A percentile compares a stretch with the other conserved stretches of the same genome.
Conservation (phyloP, 1,140 invertebrate genomes). For the Hylaeus volcanicus region DNA sequence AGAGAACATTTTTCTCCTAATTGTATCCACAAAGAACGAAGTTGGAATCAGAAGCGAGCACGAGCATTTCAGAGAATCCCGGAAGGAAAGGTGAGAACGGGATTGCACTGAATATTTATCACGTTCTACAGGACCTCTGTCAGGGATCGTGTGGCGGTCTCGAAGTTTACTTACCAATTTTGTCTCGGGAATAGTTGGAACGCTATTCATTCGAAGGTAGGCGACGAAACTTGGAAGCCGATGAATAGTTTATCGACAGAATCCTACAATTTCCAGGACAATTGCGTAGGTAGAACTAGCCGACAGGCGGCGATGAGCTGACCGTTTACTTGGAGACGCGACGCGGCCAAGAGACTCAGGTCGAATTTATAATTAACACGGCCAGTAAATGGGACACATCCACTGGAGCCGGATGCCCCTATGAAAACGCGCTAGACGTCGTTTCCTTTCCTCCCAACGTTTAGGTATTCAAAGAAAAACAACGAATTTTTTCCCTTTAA, state of each 20-base stretch:
- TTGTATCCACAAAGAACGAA: too few relatives aligned
- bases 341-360: conserved; percentile 57
- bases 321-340: conserved; percentile 64
- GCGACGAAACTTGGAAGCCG: conserved; percentile 1
- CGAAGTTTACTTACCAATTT: conserved; percentile 25
- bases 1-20: too few relatives aligned
- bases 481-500: too few relatives aligned
- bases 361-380: conserved; percentile 74
- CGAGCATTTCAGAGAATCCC: too few relatives aligned
- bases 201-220: background rate
- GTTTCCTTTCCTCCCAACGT: conserved; percentile 10
- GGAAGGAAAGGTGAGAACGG: background rate
- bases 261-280: conserved; percentile 43
- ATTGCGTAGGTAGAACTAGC: conserved; percentile 36
- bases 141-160: too few relatives aligned
- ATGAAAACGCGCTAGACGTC: conserved; percentile 16
- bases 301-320: conserved; percentile 52
- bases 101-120: conserved; percentile 5
- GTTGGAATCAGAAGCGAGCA: too few relatives aligned
- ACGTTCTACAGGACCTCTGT: background rate
- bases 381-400: conserved; percentile 68
- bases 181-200: background rate
- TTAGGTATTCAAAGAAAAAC: conserved; percentile 33
- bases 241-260: conserved; percentile 54
- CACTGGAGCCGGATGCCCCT: conserved; percentile 50